Conservation (phyloP, 1,140 invertebrate species). For the Drosophila nebulosa region DNA sequence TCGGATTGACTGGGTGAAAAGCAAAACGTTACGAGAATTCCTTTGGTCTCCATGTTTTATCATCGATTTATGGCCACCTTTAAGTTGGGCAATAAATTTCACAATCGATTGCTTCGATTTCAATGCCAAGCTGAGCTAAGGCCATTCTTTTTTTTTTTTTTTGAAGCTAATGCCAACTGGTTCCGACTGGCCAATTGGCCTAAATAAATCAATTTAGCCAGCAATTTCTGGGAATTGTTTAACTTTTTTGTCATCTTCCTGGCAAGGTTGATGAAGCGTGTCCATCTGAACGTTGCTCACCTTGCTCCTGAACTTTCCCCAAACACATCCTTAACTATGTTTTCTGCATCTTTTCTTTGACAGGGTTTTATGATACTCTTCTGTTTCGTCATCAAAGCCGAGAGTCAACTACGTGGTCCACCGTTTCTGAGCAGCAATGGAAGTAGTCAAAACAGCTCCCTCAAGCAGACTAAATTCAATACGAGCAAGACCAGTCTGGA, state of each 20-base stretch:
- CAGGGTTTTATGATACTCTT: slow-evolving; percentile 82
- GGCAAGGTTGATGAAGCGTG: too few species aligned
- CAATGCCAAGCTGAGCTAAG: background rate
- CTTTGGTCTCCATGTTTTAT: slow-evolving; percentile 22
- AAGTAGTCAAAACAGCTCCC: slow-evolving; percentile 57
- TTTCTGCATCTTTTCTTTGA: slow-evolving; percentile 39
- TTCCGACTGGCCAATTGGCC: background rate
- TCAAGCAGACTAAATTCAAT: slow-evolving; percentile 70
- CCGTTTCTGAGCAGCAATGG: slow-evolving; percentile 58
- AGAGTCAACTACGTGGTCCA: slow-evolving; percentile 69
- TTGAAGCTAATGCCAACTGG: background rate
- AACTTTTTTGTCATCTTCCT: too few species aligned
- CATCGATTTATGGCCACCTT: slow-evolving; percentile 47
- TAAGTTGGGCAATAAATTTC: slow-evolving; percentile 31
- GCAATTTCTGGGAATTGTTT: too few species aligned
- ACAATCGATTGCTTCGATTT: slow-evolving; percentile 27
- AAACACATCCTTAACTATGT: too few species aligned
- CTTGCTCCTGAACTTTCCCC: too few species aligned
- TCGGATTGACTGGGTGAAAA: background rate
- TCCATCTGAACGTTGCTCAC: too few species aligned
- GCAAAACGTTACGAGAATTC: background rate
- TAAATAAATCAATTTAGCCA: background rate
- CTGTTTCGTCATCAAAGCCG: slow-evolving; percentile 82
- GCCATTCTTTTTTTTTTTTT: background rate
- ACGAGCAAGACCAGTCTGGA: slow-evolving; percentile 77